Evolutionary conservation across 2,797 vertebrate genomes (phyloP), one percentile per base, ranked within the genome.

Genomic region (Caiman crocodilus): DNA sequence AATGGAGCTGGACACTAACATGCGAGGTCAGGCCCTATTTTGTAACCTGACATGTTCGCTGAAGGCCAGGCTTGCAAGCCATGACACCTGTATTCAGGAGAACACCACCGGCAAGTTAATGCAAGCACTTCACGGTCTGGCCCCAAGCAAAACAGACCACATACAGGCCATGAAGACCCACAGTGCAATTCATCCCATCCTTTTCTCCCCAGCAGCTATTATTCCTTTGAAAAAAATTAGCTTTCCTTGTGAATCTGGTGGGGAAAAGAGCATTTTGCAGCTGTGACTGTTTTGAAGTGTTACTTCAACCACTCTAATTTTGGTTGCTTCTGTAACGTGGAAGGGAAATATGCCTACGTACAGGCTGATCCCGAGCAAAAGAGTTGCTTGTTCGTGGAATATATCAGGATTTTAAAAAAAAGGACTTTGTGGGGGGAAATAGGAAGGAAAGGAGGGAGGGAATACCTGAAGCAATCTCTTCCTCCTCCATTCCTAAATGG

Each of bases 1-100:
- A 85, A 82, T 0, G 73, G 84, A 87, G 76, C 82, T 80, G 50
- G 78, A 4, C 76, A 86, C 17, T 8, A 15, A 92, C 92, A 78
- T 55, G 86, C 91, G 94, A 94, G 84, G 96, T 82, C 90, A 92
- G 95, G 88, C 92, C 94, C 0, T 90, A 87, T 87, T 85, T 88
- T 92, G 95, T 96, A 93, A 95, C 90, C 88, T 93, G 94, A 94
- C 86, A 93, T 84, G 88, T 94, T 96, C 94, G 96, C 86, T 90
- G 92, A 92, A 96, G 80, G 92, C 80, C 17, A 67, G 9, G 14
- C 18, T 32, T 58, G 4, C 1, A 10, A 96, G 87, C 61, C 87
- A 81, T 91, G 58, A 2, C 88, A 93, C 78, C 82, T 79, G 13
- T 21, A 84, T 69, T 89, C 65, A 85, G 64, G 28, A 58, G 64